Evolutionary conservation across 2,797 vertebrate species (phyloP).

Genomic region (Enoplosus armatus): DNA sequence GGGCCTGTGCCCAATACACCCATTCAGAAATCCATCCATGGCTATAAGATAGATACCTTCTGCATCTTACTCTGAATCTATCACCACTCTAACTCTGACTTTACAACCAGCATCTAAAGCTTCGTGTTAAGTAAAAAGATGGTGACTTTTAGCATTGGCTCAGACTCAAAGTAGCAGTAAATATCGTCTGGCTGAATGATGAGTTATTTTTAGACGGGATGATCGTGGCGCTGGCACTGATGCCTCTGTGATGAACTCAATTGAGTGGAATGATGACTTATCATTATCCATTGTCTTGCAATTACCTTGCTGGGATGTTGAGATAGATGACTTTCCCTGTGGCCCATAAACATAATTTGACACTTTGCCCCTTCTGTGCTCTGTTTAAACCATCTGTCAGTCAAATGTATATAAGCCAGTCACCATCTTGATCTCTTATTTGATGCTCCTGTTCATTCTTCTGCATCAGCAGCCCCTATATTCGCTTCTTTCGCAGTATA

Average conservation of each 20-base stretch:
- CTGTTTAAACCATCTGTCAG: slow-evolving; percentile 47
- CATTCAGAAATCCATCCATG: slow-evolving; percentile 13
- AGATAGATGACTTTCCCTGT: slow-evolving; percentile 56
- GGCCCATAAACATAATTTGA: slow-evolving; percentile 55
- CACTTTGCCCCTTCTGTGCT: slow-evolving; percentile 34
- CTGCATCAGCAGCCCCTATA: neutral
- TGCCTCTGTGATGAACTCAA: slow-evolving; percentile 65
- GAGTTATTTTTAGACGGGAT: slow-evolving; percentile 57
- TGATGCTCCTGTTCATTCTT: slow-evolving; percentile 6
- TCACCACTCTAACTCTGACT: slow-evolving; percentile 4
- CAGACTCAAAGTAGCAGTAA: slow-evolving; percentile 35
- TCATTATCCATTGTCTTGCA: slow-evolving; percentile 65
- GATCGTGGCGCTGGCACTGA: slow-evolving; percentile 18
- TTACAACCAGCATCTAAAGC: slow-evolving; percentile 21
- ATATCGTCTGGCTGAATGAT: slow-evolving; percentile 34
- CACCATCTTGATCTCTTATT: slow-evolving; percentile 20
- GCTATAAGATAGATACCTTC: neutral
- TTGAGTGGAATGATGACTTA: slow-evolving; percentile 72
- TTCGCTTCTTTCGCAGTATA: neutral
- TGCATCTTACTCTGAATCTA: neutral
- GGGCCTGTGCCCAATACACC: neutral
- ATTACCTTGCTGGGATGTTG: slow-evolving; percentile 60
- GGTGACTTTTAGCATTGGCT: slow-evolving; percentile 12
- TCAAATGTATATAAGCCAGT: slow-evolving; percentile 14
- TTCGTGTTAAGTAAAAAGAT: slow-evolving; percentile 9